Conservation (phyloP, 1,140 invertebrate genomes). For the Armadillidium nasatum region DNA sequence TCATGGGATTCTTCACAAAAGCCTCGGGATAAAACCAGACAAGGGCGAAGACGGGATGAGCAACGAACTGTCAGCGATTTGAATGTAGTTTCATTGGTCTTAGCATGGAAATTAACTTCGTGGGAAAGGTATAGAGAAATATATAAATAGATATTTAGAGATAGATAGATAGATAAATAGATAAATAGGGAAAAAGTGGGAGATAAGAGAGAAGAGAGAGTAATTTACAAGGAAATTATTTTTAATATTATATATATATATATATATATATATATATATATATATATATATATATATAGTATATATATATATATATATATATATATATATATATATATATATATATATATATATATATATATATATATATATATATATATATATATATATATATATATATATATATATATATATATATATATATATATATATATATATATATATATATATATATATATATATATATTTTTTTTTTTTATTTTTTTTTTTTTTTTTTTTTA, state of each 20-base stretch:
- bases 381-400: not conserved
- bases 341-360: not conserved
- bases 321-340: not conserved
- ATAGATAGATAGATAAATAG: not conserved
- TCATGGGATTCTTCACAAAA: too few relatives aligned
- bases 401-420: not conserved
- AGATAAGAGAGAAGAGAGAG: not conserved
- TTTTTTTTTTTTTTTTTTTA: too few relatives aligned
- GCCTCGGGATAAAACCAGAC: too few relatives aligned
- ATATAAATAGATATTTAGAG: not conserved
- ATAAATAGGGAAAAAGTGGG: not conserved
- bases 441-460: not conserved
- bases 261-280: constrained; percentile 6
- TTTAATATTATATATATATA: not conserved
- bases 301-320: constrained; percentile 6
- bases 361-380: not conserved
- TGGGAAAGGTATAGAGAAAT: not conserved
- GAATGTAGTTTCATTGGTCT: too few relatives aligned
- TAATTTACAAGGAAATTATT: not conserved
- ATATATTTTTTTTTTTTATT: not conserved
- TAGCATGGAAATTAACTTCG: too few relatives aligned
- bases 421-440: constrained; percentile 1
- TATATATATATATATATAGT: too few relatives aligned
- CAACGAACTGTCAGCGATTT: too few relatives aligned
- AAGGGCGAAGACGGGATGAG: too few relatives aligned